Evolutionary conservation across 2,888 invertebrate genomes (phyloP), one percentile per base, ranked within the genome.

Genomic region (Leuctra nigra): DNA sequence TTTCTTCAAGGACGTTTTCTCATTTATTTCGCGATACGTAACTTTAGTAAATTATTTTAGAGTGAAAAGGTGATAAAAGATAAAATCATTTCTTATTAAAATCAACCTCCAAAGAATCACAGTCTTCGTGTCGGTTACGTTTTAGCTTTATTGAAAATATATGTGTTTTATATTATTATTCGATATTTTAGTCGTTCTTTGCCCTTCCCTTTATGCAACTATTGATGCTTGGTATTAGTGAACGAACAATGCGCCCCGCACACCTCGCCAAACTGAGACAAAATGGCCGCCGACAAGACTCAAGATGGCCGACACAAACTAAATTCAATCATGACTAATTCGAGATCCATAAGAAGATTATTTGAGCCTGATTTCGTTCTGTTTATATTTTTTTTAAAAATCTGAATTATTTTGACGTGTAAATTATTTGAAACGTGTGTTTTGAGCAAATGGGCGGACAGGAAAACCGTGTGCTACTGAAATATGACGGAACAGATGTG

Each of bases 171-270:
- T 35, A 50, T 50, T 35, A 33, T 50, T 50, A 24, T 18, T 50
- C 33, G 2, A 44, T 7, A 22, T 50, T 20, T 50, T 22, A 35
- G 6, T 50, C 50, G 33, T 35, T 50, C 18, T 33, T 20, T 50
- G 35, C 50, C 22, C 33, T 20, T 50, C 33, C 50, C 29, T 50
- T 50, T 50, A 36, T 50, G 50, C 50, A 50, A 33, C 50, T 50
- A 50, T 50, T 50, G 50, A 36, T 50, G 50, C 22, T 18, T 50
- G 50, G 35, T 50, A n/a, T 35, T 35, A 50, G 18, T 50, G 50
- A 35, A n/a, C 50, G 20, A 33, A 50, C 33, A 20, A 16, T 22
- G 18, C 20, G 22, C 18, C 50, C 18, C 50, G 50, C 50, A 50
- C 18, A 36, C 50, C 22, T 33, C 35, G 11, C 29, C 6, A 29